phyloP scores from a whole-genome alignment of 2,888 invertebrate genomes.

The Ophioninae sp. region DNA sequence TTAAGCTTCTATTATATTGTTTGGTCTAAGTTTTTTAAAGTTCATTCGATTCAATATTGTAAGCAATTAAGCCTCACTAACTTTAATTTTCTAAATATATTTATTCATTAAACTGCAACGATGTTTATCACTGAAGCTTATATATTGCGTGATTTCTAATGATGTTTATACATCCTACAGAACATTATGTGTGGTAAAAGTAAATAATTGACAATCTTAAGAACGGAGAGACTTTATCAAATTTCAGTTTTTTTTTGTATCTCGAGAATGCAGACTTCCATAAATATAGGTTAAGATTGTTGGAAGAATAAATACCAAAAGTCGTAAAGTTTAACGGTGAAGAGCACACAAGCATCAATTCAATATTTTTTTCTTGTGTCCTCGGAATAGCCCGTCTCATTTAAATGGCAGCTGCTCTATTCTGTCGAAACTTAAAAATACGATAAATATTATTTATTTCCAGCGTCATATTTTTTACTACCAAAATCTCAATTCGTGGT shows the following conservation, averaged over 20 bases:
- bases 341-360: not conserved
- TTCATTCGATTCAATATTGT: no score
- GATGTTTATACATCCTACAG: not conserved
- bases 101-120: not conserved
- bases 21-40: no score
- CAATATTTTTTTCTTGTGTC: not conserved
- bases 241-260: conserved; percentile 2
- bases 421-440: conserved; percentile 23
- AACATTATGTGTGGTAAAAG: not conserved
- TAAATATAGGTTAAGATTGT: conserved; percentile 5
- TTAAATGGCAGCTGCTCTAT: conserved; percentile 22
- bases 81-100: no score
- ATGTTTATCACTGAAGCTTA: not conserved
- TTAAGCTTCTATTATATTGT: no score
- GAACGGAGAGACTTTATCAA: not conserved
- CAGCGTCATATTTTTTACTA: conserved; percentile 39
- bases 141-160: not conserved
- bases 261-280: conserved; percentile 1
- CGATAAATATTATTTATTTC: conserved; percentile 57
- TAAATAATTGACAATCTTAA: not conserved
- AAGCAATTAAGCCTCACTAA: no score
- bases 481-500: conserved; percentile 63
- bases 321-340: conserved; percentile 36
- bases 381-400: conserved; percentile 19
- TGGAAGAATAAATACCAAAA: conserved; percentile 36